These are phyloP conservation scores for Phengaris arion DNA, from an alignment of 2,888 invertebrate genomes.

Conservation along the genomic window DNA sequence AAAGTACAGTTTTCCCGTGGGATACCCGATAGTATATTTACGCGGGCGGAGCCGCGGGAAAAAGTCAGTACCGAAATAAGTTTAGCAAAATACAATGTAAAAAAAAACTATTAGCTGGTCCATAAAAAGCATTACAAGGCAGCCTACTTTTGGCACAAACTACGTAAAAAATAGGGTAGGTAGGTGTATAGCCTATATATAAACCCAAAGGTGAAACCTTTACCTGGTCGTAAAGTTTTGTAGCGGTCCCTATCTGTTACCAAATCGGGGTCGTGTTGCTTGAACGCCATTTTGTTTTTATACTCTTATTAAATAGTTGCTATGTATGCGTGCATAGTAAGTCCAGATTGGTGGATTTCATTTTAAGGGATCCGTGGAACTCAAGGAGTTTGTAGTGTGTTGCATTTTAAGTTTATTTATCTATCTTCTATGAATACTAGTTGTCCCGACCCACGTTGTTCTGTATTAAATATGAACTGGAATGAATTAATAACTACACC, in stretches of 20 bases:
- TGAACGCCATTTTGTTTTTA: neutral
- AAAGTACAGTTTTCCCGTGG: too few relatives aligned
- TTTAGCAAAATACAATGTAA: neutral
- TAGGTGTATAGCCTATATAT: neutral
- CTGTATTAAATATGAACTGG: too few relatives aligned
- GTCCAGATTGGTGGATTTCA: neutral
- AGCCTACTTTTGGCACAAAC: constrained; percentile 4
- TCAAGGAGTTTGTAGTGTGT: too few relatives aligned
- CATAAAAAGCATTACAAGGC: constrained; percentile 14
- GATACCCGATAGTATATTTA: too few relatives aligned
- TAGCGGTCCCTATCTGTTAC: neutral
- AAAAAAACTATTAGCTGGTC: neutral
- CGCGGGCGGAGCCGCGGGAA: too few relatives aligned
- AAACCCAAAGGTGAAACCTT: neutral
- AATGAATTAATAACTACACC: too few relatives aligned
- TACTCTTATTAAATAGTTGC: neutral
- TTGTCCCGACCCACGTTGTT: too few relatives aligned
- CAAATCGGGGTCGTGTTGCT: neutral
- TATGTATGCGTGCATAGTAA: neutral
- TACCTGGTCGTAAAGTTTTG: constrained; percentile 3
- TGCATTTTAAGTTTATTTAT: too few relatives aligned
- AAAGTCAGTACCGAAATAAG: too few relatives aligned
- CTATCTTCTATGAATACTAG: too few relatives aligned
- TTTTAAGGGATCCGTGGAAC: too few relatives aligned
- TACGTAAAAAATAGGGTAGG: neutral